phyloP scores from a whole-genome alignment of 1,140 invertebrate genomes.

The Teleogryllus occipitalis region DNA sequence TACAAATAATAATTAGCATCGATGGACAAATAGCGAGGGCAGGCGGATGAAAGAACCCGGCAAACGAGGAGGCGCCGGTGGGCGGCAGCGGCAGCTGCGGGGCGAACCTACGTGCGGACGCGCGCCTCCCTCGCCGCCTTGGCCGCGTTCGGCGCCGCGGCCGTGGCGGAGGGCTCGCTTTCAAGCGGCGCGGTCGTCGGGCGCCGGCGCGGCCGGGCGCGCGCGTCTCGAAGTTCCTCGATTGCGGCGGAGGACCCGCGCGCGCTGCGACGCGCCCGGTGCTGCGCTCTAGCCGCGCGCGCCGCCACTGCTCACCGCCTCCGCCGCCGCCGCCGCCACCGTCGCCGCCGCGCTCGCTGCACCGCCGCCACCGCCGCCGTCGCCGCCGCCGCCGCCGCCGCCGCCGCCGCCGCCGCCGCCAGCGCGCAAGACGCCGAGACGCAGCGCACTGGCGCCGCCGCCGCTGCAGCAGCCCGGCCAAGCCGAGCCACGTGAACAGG shows the following conservation, averaged over 20 bases:
- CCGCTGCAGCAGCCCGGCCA: neutral
- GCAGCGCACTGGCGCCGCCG: neutral
- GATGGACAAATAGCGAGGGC: neutral
- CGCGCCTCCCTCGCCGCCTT: neutral
- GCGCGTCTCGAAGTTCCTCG: too few species aligned
- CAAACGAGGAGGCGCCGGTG: neutral
- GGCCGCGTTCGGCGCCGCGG: neutral
- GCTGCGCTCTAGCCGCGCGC: neutral
- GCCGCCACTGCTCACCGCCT: neutral
- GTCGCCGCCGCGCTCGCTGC: neutral
- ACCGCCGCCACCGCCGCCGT: too few species aligned
- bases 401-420: too few species aligned
- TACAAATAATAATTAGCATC: constrained; percentile 5
- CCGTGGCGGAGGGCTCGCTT: neutral
- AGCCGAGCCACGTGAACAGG: neutral
- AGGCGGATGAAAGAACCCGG: neutral
- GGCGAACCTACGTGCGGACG: neutral
- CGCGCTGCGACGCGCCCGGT: neutral
- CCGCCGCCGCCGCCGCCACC: too few species aligned
- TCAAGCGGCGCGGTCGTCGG: neutral
- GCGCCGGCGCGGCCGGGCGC: too few species aligned
- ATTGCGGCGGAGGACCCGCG: too few species aligned
- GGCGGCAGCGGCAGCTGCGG: neutral
- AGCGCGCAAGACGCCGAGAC: neutral
- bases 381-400: too few species aligned